phyloP scores from a whole-genome alignment of 2,888 invertebrate genomes.

The Cheilosia scutellata region DNA sequence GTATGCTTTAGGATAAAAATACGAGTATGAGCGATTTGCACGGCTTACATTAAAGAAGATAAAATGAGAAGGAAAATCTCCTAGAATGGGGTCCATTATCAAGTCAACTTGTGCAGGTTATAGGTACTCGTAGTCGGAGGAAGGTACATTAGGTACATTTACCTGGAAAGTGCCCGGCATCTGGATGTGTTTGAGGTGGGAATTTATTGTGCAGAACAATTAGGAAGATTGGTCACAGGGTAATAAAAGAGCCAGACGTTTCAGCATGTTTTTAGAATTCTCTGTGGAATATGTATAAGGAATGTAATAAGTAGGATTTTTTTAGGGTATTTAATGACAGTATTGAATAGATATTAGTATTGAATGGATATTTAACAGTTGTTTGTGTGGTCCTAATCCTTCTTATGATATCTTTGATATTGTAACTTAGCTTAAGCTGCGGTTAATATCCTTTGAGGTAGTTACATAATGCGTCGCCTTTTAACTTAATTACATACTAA shows the following conservation, averaged over 20 bases:
- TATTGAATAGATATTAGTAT: too few species aligned
- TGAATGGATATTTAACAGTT: neutral
- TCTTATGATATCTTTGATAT: too few species aligned
- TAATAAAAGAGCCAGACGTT: neutral
- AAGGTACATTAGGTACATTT: conserved; percentile 19
- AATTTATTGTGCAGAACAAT: conserved; percentile 43
- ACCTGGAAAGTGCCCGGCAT: conserved; percentile 37
- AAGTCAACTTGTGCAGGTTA: conserved; percentile 37
- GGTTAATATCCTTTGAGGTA: too few species aligned
- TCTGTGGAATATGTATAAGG: neutral
- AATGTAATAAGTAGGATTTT: conserved; percentile 5
- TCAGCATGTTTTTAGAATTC: neutral
- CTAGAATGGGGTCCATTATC: conserved; percentile 25
- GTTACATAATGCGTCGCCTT: too few species aligned
- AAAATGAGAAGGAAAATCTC: neutral
- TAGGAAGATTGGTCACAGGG: conserved; percentile 24
- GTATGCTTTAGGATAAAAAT: neutral
- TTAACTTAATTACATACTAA: too few species aligned
- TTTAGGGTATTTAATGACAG: neutral
- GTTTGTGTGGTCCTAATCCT: too few species aligned
- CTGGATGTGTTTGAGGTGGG: neutral
- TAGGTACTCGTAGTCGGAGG: conserved; percentile 19
- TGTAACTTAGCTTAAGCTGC: too few species aligned
- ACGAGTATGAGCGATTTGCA: conserved; percentile 14
- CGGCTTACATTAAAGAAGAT: neutral